Conservation (phyloP, 2,888 invertebrate genomes). For the Andrena haemorrhoa region DNA sequence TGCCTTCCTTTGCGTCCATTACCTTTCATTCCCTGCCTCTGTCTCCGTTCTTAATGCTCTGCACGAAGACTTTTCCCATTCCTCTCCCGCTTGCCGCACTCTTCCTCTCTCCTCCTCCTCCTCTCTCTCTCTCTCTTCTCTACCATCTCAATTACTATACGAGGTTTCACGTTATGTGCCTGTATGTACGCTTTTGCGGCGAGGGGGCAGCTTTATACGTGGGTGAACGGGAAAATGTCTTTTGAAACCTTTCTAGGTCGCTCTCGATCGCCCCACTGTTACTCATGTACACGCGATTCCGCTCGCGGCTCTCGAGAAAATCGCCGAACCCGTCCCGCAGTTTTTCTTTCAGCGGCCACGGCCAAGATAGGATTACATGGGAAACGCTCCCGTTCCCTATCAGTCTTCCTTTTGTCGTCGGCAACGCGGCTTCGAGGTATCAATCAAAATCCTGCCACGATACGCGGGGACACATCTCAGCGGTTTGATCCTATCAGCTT, state of each 20-base stretch:
- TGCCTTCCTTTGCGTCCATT: conserved; percentile 62
- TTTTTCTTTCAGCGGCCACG: conserved; percentile 45
- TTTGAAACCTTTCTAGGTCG: conserved; percentile 83
- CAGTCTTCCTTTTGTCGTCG: neutral
- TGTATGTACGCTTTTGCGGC: conserved; percentile 70
- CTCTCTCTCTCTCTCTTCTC: conserved; percentile 42
- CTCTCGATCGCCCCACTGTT: conserved; percentile 78
- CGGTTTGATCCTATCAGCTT: neutral
- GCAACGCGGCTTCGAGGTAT: neutral
- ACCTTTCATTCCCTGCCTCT: conserved; percentile 56
- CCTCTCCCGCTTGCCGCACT: conserved; percentile 56
- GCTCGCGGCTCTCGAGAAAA: conserved; percentile 66
- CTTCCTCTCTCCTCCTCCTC: neutral
- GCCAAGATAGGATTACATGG: conserved; percentile 18
- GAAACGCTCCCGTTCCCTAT: neutral
- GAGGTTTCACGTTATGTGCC: conserved; percentile 77
- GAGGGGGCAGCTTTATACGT: conserved; percentile 77
- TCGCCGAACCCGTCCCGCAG: conserved; percentile 51
- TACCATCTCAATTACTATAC: conserved; percentile 79
- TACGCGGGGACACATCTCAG: no score
- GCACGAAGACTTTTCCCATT: conserved; percentile 56
- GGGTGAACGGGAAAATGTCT: conserved; percentile 84
- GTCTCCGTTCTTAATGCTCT: conserved; percentile 58
- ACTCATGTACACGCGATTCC: conserved; percentile 70
- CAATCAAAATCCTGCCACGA: conserved; percentile 2